These are phyloP conservation scores for Manis pentadactyla DNA, from an alignment of 2,797 vertebrate species.

Conservation along the genomic window DNA sequence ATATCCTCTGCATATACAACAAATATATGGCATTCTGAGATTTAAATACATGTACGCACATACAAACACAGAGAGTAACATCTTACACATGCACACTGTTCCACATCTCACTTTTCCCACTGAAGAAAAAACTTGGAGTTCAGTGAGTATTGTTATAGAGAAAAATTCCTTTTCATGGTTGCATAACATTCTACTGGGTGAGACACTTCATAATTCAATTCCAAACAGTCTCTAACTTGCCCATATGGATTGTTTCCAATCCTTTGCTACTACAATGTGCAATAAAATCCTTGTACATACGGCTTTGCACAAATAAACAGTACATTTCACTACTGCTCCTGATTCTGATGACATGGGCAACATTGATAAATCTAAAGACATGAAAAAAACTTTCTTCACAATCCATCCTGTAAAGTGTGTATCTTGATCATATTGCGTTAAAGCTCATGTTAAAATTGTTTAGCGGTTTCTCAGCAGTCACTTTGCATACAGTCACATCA, in stretches of 20 bases:
- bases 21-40: background rate
- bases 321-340: background rate
- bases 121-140: background rate
- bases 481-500: background rate
- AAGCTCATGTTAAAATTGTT: background rate
- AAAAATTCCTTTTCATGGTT: background rate
- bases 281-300: background rate
- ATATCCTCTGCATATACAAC: background rate
- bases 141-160: background rate
- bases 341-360: background rate
- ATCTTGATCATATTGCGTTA: background rate
- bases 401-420: background rate
- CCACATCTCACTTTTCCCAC: background rate
- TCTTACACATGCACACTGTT: background rate
- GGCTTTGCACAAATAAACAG: background rate
- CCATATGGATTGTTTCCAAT: background rate
- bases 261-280: background rate
- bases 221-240: background rate
- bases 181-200: background rate
- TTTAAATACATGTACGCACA: background rate
- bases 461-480: background rate
- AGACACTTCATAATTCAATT: conserved; percentile 3
- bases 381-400: background rate
- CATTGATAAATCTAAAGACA: background rate
- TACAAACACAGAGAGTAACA: background rate